Base-by-base conservation (phyloP, 2,113 vertebrate species). In the Corydoras sp. region DNA sequence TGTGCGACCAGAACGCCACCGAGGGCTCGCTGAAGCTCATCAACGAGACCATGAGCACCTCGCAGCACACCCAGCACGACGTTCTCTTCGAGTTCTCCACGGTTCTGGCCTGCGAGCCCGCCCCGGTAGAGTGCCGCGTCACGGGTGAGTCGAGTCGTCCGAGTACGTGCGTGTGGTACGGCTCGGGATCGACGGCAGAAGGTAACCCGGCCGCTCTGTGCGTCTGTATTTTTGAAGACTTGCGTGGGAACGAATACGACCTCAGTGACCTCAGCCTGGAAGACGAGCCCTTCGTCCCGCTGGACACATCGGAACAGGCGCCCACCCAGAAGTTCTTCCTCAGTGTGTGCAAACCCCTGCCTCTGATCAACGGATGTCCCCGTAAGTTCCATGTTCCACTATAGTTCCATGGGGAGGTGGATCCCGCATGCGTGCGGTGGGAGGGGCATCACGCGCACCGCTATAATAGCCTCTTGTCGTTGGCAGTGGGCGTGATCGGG, bases 71-170 rank as follows among this genome's bases (percentile, higher is more conserved):
- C 68, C 73, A 75, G 68, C 90, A 91, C 3, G 77, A 94, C 65
- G 92, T 89, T 4, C 86, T 90, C 32, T 97, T 99, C 55, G 92
- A 97, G 84, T 93, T 99, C 82, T 85, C 89, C 75, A 99, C 96
- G 0, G 86, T 93, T 0, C 80, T 99, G 81, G 95, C 88, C 56
- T 99, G 97, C 43, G 64, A 86, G 51, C 93, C 96, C 49, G 90
- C 92, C 71, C 91, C 92, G 0, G 94, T 99, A 51, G 91, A 92
- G 67, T 99, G 97, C 81, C 89, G 88, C 35, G 89, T 96, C 69
- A 92, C 88, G 1, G 93, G 93, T 93, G 72, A 83, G 84, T 43
- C 4, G 51, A 10, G 35, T 43, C 35, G 35, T 43, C 35, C 35
- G 35, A 5, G 35, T 43, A 8, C 7, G 35, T 43, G 35, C 7